phyloP scores from a whole-genome alignment of 2,797 vertebrate species.

The Pteronotus mesoamericanus region DNA sequence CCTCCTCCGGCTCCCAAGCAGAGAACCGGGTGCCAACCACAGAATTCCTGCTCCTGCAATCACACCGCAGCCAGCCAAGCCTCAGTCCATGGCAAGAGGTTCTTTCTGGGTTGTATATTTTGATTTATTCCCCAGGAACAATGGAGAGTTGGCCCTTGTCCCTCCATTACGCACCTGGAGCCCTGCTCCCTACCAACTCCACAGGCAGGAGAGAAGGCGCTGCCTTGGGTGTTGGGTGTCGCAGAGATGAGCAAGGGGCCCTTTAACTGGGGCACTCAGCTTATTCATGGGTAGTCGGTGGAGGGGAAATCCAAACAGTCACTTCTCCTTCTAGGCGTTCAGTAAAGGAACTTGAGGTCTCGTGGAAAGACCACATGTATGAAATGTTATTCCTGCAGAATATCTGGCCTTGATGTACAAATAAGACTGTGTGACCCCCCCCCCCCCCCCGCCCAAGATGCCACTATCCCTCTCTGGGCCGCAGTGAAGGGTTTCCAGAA shows the following conservation, averaged over 20 bases:
- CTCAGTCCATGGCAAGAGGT: neutral
- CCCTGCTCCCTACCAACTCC: neutral
- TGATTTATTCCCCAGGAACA: neutral
- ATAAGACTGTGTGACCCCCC: neutral
- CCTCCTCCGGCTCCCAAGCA: neutral
- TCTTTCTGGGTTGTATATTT: neutral
- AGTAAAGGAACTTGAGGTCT: slow-evolving; percentile 36
- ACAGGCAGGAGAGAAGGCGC: neutral
- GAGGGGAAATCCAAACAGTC: neutral
- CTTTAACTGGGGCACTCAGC: neutral
- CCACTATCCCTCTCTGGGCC: neutral
- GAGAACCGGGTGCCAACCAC: neutral
- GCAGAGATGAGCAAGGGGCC: neutral
- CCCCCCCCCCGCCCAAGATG: too few relatives aligned
- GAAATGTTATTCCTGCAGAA: neutral
- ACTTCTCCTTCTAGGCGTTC: neutral
- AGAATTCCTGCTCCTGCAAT: neutral
- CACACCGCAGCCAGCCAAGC: neutral
- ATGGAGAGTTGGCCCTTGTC: neutral
- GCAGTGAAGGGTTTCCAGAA: neutral
- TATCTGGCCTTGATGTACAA: neutral
- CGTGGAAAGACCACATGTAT: neutral
- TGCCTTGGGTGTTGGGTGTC: neutral
- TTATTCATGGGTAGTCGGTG: neutral
- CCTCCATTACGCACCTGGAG: neutral